Evolutionary conservation across 2,797 vertebrate genomes (phyloP), one percentile per base, ranked within the genome.

Genomic region (Sitta carolinensis): DNA sequence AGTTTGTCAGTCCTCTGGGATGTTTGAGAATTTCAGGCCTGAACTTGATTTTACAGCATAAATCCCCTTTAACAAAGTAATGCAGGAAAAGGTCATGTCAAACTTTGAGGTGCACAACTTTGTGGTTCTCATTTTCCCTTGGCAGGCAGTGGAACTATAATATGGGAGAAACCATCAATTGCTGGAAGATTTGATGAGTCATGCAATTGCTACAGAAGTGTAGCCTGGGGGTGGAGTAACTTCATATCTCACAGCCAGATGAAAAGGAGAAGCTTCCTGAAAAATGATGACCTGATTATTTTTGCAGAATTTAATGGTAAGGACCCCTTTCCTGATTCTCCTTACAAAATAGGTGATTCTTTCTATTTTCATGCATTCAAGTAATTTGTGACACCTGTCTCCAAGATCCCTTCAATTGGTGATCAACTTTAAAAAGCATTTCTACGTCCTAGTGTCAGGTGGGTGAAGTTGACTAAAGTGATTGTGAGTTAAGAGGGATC

Each of bases 261-360:
- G 83, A 96, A 43, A 23, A 94, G 95, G 16, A 98, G 98, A 68
- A 98, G 80, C 91, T 99, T 98, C 90, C 95, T 99, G 68, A 99
- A 99, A 96, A 98, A 99, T 7, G 98, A 99, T 38, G 98, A 99
- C 93, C 98, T 99, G 63, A 98, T 99, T 89, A 97, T 99, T 93
- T 98, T 99, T 64, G 90, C 97, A 63, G 97, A 99, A 94, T 99
- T 99, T 94, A 88, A 98, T 48, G 99, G 99, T 99, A 98, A 59
- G 38, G 19, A 45, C 7, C 15, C 45, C 36, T 25, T 40, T 69
- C 16, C 16, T 51, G 22, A 32, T 76, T 72, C n/a, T 72, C 4
- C 26, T 86, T 59, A 45, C 16, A 45, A 81, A 85, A 68, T 6
- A 12, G 2, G 7, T 21, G 30, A 32, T 76, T 42, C 13, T 52